Base-by-base conservation (phyloP, 2,888 invertebrate genomes). In the Meliscaeva auricollis region DNA sequence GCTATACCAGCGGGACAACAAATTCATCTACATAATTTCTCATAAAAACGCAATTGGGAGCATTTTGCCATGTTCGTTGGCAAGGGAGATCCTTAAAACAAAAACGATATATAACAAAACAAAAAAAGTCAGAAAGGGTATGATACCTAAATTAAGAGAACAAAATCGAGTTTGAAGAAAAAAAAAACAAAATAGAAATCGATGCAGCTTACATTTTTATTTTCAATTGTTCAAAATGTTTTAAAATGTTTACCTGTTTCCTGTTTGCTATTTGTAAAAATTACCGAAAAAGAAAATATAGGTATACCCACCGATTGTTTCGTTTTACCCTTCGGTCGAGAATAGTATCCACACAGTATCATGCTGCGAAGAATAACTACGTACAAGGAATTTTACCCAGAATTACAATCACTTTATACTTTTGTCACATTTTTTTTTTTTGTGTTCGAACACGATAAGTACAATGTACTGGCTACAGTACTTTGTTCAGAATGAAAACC, bases 221-320 rank as follows among this genome's bases (percentile, higher is more conserved):
- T 20, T 20, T 20, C 48, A 20, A 48, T 48, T 48, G 48, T 48
- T 48, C 48, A 5, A 6, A 0, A 22, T 4, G 11, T 20, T 48
- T 48, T n/a, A n/a, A n/a, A n/a, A n/a, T n/a, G n/a, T n/a, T 11
- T 48, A 48, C 48, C 48, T 48, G 22, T 46, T 46, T 46, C 8
- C 46, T 20, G 9, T 26, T 26, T 26, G 2, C 26, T 26, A 26
- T 26, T 26, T 26, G 26, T 26, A 26, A 26, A 26, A 26, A 26
- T 20, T 20, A 48, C 11, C 17, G 20, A 48, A 48, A 48, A 48
- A 48, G 17, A 48, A 48, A 3, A 9, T 48, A n/a, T n/a, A n/a
- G n/a, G n/a, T n/a, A n/a, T n/a, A 48, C 6, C 46, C 20, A 20
- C 9, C 9, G 20, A 48, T 22, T 22, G 4, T 48, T n/a, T n/a